These are phyloP conservation scores for Sinocyclocheilus anshuiensis DNA, from an alignment of 2,113 vertebrate species.

Conservation along the genomic window DNA sequence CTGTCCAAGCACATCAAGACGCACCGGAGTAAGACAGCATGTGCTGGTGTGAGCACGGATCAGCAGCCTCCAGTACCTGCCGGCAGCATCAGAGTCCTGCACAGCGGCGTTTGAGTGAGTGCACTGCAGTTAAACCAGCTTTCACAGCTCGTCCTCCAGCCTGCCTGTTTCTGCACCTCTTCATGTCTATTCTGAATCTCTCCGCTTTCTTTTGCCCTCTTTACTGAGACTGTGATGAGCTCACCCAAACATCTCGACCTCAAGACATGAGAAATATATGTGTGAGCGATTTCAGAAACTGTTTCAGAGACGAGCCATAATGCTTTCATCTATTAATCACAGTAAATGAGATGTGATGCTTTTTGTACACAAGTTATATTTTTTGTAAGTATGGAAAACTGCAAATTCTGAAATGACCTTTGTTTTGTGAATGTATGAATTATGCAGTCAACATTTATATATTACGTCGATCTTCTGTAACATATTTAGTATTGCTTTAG, in stretches of 20 bases:
- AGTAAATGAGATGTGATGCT: conserved; percentile 71
- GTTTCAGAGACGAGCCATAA: conserved; percentile 77
- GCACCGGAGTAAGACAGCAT: conserved; percentile 89
- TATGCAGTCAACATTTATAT: conserved; percentile 68
- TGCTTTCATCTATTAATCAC: conserved; percentile 74
- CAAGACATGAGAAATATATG: no score
- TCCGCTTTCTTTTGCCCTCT: no score
- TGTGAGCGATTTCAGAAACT: conserved; percentile 67
- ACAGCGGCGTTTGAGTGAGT: no score
- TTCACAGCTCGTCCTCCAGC: no score
- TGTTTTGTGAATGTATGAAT: conserved; percentile 61
- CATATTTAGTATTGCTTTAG: conserved; percentile 50
- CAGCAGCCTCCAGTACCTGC: conserved; percentile 79
- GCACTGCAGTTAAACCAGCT: no score
- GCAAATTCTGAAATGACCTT: conserved; percentile 70
- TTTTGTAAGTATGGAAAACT: conserved; percentile 63
- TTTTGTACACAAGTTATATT: conserved; percentile 70
- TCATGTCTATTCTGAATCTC: no score
- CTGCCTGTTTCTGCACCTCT: no score
- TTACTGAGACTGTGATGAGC: no score
- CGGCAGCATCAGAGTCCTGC: no score
- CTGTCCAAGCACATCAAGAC: conserved; percentile 97
- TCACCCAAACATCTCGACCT: no score
- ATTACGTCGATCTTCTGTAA: conserved; percentile 68
- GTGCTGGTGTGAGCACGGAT: conserved; percentile 29